phyloP scores from a whole-genome alignment of 2,888 invertebrate genomes.

The Macrosoma leucophasiata region DNA sequence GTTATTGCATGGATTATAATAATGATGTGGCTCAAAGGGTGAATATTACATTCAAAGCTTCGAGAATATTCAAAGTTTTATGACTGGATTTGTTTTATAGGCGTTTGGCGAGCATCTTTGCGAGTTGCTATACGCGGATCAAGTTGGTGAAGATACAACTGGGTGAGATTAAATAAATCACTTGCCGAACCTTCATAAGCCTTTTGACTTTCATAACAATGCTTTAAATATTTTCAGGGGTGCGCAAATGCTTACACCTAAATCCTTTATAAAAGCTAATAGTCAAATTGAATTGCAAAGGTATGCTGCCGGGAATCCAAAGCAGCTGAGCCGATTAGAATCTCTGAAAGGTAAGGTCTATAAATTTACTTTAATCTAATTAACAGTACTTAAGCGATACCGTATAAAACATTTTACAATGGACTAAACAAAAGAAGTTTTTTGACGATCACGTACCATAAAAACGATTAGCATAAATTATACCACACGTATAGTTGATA shows the following conservation, averaged over 20 bases:
- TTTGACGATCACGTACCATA: no score
- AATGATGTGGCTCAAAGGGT: no score
- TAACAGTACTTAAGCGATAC: no score
- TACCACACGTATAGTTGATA: no score
- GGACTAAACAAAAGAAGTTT: no score
- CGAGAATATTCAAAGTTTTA: no score
- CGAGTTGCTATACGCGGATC: constrained; percentile 60
- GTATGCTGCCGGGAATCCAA: constrained; percentile 67
- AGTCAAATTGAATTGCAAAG: constrained; percentile 86
- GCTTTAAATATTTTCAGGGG: constrained; percentile 56
- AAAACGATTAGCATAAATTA: no score
- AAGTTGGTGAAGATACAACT: constrained; percentile 54
- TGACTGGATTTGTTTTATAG: no score
- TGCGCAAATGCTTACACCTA: constrained; percentile 84
- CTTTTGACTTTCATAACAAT: constrained; percentile 3
- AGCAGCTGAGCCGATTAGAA: constrained; percentile 78
- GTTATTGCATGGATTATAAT: no score
- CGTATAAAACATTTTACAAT: no score
- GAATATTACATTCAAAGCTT: no score
- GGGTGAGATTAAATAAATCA: constrained; percentile 40
- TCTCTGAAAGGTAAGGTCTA: constrained; percentile 72
- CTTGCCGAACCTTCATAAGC: neutral
- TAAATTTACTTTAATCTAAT: no score
- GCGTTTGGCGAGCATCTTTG: constrained; percentile 65
- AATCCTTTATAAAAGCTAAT: constrained; percentile 93